Percentiles rank a stretch among this genome's conserved stretches.
phyloP scores from a whole-genome alignment of 2,113 vertebrate species.

The Sarotherodon lohbergeri region DNA sequence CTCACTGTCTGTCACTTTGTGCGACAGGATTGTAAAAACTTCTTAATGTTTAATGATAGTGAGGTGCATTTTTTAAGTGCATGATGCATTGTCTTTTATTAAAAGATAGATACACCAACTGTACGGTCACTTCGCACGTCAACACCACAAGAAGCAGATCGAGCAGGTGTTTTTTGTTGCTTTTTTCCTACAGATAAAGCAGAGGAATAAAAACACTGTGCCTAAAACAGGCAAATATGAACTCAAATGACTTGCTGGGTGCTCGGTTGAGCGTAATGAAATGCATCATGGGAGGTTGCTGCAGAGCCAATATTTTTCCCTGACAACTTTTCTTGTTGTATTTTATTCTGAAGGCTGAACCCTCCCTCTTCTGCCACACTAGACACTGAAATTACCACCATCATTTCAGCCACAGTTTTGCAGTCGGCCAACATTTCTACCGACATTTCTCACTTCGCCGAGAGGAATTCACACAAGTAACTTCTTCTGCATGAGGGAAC shows the following conservation, averaged over 20 bases:
- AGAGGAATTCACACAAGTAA: background rate
- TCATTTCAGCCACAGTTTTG: background rate
- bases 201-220: background rate
- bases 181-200: background rate
- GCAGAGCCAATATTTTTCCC: background rate
- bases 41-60: background rate
- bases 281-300: background rate
- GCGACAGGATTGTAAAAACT: background rate
- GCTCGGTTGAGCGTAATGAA: background rate
- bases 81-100: background rate
- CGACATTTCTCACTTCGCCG: background rate
- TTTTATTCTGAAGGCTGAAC: background rate
- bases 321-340: background rate
- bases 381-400: background rate
- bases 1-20: background rate
- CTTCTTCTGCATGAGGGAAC: background rate
- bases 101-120: background rate
- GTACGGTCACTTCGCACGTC: background rate
- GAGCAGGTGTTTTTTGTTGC: background rate
- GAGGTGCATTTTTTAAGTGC: background rate
- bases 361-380: background rate
- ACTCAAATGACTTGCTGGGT: background rate
- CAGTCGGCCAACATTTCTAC: background rate
- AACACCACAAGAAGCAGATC: background rate
- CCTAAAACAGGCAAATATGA: background rate